These are phyloP conservation scores for Arctia plantaginis DNA, from an alignment of 2,888 invertebrate genomes.

Conservation along the genomic window DNA sequence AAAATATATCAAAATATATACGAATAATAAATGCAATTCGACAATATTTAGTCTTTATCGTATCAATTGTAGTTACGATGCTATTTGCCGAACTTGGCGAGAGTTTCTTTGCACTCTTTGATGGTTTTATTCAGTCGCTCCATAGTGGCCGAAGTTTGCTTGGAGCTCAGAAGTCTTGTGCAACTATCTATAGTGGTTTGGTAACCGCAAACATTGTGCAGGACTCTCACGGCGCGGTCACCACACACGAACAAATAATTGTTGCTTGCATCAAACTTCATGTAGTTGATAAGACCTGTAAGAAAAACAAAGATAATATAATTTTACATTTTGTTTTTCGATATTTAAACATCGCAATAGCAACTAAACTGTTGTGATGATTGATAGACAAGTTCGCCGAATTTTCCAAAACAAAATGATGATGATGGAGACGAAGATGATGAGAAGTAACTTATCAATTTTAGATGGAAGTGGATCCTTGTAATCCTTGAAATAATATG, in stretches of 20 bases:
- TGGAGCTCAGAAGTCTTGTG: conserved; percentile 80
- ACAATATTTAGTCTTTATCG: conserved; percentile 27
- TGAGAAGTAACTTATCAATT: too few relatives aligned
- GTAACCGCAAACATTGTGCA: conserved; percentile 89
- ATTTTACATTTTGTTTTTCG: neutral
- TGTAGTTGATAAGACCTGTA: conserved; percentile 89
- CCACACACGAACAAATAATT: conserved; percentile 91
- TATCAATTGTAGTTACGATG: conserved; percentile 25
- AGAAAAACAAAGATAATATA: conserved; percentile 43
- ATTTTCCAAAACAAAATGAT: too few relatives aligned
- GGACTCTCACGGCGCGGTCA: conserved; percentile 91
- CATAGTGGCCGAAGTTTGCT: conserved; percentile 90
- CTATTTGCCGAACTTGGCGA: conserved; percentile 75
- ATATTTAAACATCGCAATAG: too few relatives aligned
- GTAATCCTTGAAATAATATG: too few relatives aligned
- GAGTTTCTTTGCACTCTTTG: conserved; percentile 84
- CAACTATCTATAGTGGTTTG: conserved; percentile 75
- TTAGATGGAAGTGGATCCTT: too few relatives aligned
- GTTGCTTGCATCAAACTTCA: conserved; percentile 92
- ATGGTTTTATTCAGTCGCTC: conserved; percentile 91
- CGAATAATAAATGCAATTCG: conserved; percentile 49
- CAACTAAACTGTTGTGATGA: too few relatives aligned
- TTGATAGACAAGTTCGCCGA: neutral
- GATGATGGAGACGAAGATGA: too few relatives aligned
- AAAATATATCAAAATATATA: conserved; percentile 37